Conservation (phyloP, 2,797 vertebrate species). For the Catostomus latipinnis region DNA sequence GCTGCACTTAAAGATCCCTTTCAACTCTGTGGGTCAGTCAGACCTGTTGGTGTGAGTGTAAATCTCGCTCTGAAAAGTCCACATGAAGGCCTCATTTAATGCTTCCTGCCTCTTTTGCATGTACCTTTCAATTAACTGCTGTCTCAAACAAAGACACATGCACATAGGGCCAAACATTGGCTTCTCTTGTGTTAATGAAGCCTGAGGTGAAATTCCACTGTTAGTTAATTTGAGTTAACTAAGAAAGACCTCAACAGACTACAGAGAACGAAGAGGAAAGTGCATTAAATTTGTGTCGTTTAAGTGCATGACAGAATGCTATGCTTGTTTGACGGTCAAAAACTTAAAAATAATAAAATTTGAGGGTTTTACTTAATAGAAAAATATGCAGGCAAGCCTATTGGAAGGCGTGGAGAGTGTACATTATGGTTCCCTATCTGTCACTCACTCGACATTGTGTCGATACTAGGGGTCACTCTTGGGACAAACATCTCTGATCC, state of each 20-base stretch:
- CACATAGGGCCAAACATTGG: slow-evolving; percentile 57
- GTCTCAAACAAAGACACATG: slow-evolving; percentile 56
- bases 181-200: slow-evolving; percentile 46
- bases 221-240: slow-evolving; percentile 42
- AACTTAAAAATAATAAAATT: background rate
- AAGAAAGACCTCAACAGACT: slow-evolving; percentile 9
- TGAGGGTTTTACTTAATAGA: background rate
- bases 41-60: slow-evolving; percentile 45
- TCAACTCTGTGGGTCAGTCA: slow-evolving; percentile 57
- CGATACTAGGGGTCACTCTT: no score
- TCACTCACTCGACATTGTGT: no score
- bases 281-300: background rate
- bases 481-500: no score
- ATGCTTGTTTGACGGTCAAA: background rate
- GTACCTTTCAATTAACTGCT: slow-evolving; percentile 65
- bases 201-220: slow-evolving; percentile 50
- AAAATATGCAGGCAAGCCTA: background rate
- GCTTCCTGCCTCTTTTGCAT: slow-evolving; percentile 59
- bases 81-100: slow-evolving; percentile 50
- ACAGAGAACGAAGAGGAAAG: slow-evolving; percentile 10
- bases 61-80: slow-evolving; percentile 53
- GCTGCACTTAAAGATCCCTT: slow-evolving; percentile 62
- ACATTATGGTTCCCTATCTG: background rate
- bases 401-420: no score
- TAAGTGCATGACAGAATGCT: background rate